Evolutionary conservation across 1,140 invertebrate genomes (phyloP).

Genomic region (Trissolcus basalis): DNA sequence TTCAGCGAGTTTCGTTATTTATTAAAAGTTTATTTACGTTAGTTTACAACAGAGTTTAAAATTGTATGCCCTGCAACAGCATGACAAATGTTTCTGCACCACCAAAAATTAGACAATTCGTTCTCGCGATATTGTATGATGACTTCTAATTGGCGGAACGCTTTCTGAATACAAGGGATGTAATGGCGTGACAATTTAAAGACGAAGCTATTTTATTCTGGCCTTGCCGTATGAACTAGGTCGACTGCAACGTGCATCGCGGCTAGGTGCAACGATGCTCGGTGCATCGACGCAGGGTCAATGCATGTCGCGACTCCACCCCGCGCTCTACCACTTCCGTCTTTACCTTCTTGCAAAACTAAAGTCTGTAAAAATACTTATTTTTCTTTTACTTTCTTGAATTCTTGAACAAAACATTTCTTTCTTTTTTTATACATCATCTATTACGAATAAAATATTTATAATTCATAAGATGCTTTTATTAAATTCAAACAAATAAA

Average conservation of each 20-base stretch:
- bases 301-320: constrained; percentile 53
- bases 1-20: constrained; percentile 25
- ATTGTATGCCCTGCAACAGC: too few relatives aligned
- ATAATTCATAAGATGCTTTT: too few relatives aligned
- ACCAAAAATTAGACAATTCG: background rate
- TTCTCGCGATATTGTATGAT: constrained; percentile 6
- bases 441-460: too few relatives aligned
- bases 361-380: too few relatives aligned
- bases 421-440: too few relatives aligned
- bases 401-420: too few relatives aligned
- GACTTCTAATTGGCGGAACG: constrained; percentile 13
- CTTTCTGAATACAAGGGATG: background rate
- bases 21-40: constrained; percentile 39
- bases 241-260: constrained; percentile 61
- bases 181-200: constrained; percentile 53
- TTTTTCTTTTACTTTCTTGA: too few relatives aligned
- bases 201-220: constrained; percentile 58
- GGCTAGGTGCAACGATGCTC: constrained; percentile 43
- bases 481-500: too few relatives aligned
- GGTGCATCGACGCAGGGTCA: constrained; percentile 68
- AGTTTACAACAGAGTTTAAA: constrained; percentile 14
- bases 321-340: constrained; percentile 27
- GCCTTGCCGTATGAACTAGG: constrained; percentile 72
- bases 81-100: too few relatives aligned
- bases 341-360: background rate